Conservation (phyloP, 2,888 invertebrate genomes). For the Sussaba pulchella region DNA sequence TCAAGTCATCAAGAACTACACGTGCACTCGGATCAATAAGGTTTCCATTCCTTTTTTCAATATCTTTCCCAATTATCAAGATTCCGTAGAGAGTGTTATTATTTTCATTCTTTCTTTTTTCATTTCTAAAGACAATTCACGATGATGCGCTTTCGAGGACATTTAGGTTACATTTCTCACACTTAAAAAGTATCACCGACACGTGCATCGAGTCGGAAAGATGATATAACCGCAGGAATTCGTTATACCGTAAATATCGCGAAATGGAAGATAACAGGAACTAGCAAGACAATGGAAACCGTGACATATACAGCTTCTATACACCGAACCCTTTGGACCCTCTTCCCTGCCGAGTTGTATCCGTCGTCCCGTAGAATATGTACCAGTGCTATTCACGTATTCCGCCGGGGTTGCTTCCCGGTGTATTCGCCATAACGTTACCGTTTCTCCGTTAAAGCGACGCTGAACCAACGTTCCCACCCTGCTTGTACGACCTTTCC, state of each 20-base stretch:
- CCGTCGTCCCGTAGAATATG: slow-evolving; percentile 48
- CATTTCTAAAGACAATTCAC: not conserved
- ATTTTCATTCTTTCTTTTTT: no score
- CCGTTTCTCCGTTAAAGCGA: slow-evolving; percentile 44
- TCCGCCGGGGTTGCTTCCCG: slow-evolving; percentile 53
- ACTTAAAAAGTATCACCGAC: no score
- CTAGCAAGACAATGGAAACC: not conserved
- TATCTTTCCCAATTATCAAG: not conserved
- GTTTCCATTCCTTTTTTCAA: not conserved
- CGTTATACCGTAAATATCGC: no score
- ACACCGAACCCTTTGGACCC: slow-evolving; percentile 15
- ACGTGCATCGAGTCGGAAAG: no score
- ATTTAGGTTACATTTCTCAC: no score
- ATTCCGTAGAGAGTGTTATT: not conserved
- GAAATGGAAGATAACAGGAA: not conserved
- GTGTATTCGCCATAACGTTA: slow-evolving; percentile 46
- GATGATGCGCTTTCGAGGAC: no score
- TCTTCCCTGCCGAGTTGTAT: not conserved
- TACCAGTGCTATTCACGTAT: slow-evolving; percentile 58
- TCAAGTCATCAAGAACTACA: not conserved
- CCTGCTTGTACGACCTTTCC: slow-evolving; percentile 68
- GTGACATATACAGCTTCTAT: slow-evolving; percentile 10
- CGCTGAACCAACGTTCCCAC: slow-evolving; percentile 64
- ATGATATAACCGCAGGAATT: no score
- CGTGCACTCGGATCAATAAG: not conserved